Conservation (phyloP, 2,797 vertebrate genomes). For the Tokudaia tokunoshimensis region DNA sequence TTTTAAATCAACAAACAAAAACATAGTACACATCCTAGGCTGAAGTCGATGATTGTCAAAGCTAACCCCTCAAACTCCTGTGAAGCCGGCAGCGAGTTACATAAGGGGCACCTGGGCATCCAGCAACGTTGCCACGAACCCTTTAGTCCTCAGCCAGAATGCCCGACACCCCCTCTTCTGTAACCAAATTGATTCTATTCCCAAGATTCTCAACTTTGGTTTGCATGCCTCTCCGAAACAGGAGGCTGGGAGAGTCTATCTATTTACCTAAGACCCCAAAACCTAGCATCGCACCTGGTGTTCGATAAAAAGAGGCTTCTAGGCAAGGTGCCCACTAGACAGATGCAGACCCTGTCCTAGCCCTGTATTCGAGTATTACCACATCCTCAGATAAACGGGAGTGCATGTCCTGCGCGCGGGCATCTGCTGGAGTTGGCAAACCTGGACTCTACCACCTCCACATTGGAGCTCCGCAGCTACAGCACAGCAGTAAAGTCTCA, state of each 20-base stretch:
- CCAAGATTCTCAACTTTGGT: conserved; percentile 28
- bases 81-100: neutral
- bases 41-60: neutral
- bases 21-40: conserved; percentile 6
- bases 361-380: accelerated
- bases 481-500: neutral
- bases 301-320: neutral
- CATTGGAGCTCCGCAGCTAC: neutral
- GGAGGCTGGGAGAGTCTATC: neutral
- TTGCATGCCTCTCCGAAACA: neutral
- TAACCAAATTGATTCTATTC: conserved; percentile 60
- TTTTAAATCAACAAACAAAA: neutral
- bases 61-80: neutral
- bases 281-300: neutral
- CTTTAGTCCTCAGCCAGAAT: neutral
- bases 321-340: neutral
- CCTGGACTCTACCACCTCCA: neutral
- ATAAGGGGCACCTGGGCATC: neutral
- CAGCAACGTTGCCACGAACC: neutral
- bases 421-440: neutral
- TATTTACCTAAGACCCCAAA: neutral
- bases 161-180: conserved; percentile 72
- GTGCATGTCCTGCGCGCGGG: neutral
- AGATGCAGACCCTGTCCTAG: neutral
- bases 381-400: neutral